Percentiles rank a stretch among this genome's conserved stretches.
Evolutionary conservation across 2,888 invertebrate species (phyloP).

Genomic region (Aporophyla lueneburgensis): DNA sequence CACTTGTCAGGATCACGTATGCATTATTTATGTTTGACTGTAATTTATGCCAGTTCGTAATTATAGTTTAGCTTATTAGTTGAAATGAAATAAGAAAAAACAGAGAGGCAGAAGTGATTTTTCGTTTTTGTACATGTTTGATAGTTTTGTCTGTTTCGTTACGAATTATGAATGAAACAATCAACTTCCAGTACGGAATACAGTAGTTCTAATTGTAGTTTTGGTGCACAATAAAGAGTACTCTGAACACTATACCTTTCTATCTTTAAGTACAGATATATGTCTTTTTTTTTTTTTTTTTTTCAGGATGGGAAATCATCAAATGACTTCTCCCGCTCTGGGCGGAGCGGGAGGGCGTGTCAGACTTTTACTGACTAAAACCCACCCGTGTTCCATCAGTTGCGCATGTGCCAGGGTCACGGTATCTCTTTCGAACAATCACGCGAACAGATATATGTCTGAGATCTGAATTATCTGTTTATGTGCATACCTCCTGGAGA

Average conservation of each 20-base stretch:
- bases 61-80: constrained; percentile 50
- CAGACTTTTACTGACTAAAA: too few species aligned
- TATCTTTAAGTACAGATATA: not conserved
- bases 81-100: constrained; percentile 6
- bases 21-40: constrained; percentile 56
- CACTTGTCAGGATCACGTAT: constrained; percentile 33
- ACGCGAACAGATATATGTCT: not conserved
- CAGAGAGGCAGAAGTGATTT: not conserved
- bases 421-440: too few species aligned
- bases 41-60: constrained; percentile 53
- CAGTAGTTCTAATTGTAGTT: not conserved
- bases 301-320: too few species aligned
- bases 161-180: not conserved
- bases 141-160: not conserved
- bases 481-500: not conserved
- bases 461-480: not conserved
- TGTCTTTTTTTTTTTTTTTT: too few species aligned
- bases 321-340: too few species aligned
- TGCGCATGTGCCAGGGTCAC: too few species aligned
- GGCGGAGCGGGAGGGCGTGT: too few species aligned
- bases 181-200: too few species aligned
- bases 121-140: not conserved
- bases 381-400: too few species aligned
- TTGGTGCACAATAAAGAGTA: not conserved
- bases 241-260: not conserved